phyloP scores from a whole-genome alignment of 1,140 invertebrate genomes.

The Lepidurus packardi region DNA sequence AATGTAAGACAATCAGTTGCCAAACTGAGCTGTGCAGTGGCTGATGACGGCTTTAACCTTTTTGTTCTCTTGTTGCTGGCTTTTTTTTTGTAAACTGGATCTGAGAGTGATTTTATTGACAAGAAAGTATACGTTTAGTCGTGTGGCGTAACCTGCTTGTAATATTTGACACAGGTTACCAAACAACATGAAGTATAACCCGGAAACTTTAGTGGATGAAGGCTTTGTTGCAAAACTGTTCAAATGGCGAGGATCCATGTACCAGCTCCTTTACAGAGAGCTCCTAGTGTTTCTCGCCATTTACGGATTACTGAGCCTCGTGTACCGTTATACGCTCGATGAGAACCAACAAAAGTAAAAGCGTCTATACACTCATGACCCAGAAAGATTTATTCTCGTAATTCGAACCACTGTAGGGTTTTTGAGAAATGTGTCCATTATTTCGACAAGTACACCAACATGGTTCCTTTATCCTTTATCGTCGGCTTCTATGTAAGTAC shows the following conservation, averaged over 20 bases:
- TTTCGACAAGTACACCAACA: slow-evolving; percentile 67
- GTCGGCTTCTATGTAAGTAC: slow-evolving; percentile 76
- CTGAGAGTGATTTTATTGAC: not conserved
- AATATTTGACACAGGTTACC: not conserved
- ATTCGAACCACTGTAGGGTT: slow-evolving; percentile 45
- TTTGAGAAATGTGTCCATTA: slow-evolving; percentile 71
- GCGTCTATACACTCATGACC: not conserved
- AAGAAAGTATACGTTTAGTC: not conserved
- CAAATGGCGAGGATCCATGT: slow-evolving; percentile 67
- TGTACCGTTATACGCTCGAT: slow-evolving; percentile 47
- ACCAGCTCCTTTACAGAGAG: slow-evolving; percentile 68
- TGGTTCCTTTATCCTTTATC: slow-evolving; percentile 79
- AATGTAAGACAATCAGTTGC: not conserved
- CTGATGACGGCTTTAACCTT: not conserved
- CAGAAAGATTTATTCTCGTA: not conserved
- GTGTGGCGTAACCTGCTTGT: not conserved
- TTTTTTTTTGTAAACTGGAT: not conserved
- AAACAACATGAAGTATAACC: not conserved
- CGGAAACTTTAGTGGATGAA: slow-evolving; percentile 4
- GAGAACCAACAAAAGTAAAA: not conserved
- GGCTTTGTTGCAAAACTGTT: slow-evolving; percentile 60
- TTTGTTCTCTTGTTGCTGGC: not conserved
- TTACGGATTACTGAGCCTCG: slow-evolving; percentile 56
- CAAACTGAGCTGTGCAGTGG: not conserved
- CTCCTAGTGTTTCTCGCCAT: slow-evolving; percentile 55